phyloP scores from a whole-genome alignment of 30 jellyfish, hydroid and myxozoan genomes.

The Aurelia sp. region DNA sequence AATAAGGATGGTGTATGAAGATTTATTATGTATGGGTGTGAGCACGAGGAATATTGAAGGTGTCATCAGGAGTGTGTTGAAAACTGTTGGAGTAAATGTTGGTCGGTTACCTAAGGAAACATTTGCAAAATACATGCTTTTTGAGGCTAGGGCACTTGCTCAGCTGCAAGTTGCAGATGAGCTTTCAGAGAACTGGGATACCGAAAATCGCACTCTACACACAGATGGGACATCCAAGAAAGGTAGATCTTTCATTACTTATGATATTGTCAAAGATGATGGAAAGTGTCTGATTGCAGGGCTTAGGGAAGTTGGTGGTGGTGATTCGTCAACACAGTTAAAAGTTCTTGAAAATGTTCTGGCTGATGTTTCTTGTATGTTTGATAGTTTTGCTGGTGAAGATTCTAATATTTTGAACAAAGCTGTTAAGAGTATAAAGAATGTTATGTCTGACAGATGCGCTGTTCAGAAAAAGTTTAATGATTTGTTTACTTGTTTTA shows the following conservation, averaged over 20 bases:
- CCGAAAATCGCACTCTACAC: not conserved
- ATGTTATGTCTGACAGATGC: slow-evolving; percentile 11
- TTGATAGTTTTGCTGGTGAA: not conserved
- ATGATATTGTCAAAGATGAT: slow-evolving; percentile 40
- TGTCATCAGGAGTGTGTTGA: too few relatives aligned
- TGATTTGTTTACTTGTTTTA: slow-evolving; percentile 8
- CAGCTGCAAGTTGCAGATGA: slow-evolving; percentile 1
- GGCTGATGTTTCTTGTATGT: not conserved
- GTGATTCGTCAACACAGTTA: slow-evolving; percentile 50
- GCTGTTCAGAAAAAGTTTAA: slow-evolving; percentile 55
- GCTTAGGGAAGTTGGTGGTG: slow-evolving; percentile 13
- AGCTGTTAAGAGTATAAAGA: slow-evolving; percentile 26
- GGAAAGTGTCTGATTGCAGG: slow-evolving; percentile 44
- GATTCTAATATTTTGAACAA: not conserved
- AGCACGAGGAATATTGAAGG: too few relatives aligned
- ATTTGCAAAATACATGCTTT: not conserved
- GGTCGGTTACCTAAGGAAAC: slow-evolving; percentile 4
- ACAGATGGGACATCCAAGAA: slow-evolving; percentile 56
- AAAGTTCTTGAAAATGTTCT: slow-evolving; percentile 29
- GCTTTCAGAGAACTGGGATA: not conserved
- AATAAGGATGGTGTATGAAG: too few relatives aligned
- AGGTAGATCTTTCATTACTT: slow-evolving; percentile 14
- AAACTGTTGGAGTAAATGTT: not conserved
- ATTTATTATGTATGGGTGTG: too few relatives aligned
- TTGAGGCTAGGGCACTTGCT: not conserved